phyloP scores from a whole-genome alignment of 2,797 vertebrate genomes.

The Melanogrammus aeglefinus region DNA sequence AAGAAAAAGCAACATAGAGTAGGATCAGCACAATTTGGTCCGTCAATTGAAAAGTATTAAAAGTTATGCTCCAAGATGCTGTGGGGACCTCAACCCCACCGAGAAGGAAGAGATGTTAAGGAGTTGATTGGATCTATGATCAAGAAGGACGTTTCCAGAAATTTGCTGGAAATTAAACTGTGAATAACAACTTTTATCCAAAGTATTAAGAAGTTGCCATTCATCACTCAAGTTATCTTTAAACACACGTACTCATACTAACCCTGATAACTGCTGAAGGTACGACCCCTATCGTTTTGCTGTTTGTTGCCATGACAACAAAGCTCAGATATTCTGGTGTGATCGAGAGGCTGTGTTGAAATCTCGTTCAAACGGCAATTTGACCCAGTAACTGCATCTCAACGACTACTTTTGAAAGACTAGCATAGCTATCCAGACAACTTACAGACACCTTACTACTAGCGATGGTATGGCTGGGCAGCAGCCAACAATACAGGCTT shows the following conservation, averaged over 20 bases:
- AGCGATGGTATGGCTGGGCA: neutral
- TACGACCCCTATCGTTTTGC: neutral
- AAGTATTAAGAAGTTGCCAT: neutral
- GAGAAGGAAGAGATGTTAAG: neutral
- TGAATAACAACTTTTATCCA: neutral
- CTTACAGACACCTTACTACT: neutral
- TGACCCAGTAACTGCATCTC: no score
- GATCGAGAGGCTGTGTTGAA: neutral
- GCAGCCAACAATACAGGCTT: no score
- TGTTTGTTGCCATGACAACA: neutral
- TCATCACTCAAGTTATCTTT: neutral
- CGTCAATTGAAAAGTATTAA: neutral
- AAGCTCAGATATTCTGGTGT: neutral
- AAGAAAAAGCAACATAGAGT: neutral
- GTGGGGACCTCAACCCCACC: neutral
- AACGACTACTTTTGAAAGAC: neutral
- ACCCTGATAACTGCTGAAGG: neutral
- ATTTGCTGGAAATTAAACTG: neutral
- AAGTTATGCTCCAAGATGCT: neutral
- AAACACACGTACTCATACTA: neutral
- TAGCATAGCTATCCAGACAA: neutral
- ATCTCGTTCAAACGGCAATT: no score
- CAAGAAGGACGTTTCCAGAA: neutral
- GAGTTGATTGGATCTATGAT: neutral
- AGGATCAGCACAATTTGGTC: neutral